Evolutionary conservation across 2,797 vertebrate genomes (phyloP).

Genomic region (Acanthis flammea): DNA sequence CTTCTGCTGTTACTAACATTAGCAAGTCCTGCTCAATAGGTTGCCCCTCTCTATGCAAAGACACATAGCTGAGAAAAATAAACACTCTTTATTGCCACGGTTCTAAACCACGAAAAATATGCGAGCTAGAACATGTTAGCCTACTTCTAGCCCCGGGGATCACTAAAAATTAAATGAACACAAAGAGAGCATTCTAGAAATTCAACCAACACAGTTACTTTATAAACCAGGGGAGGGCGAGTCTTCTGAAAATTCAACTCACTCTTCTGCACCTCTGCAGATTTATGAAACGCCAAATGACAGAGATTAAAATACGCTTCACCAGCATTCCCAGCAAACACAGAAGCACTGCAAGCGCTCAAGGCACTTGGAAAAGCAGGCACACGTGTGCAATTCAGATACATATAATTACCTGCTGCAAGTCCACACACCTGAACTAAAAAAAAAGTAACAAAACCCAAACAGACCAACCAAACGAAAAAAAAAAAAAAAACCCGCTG

Average conservation of each 20-base stretch:
- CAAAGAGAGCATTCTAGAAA: not conserved
- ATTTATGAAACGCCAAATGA: not conserved
- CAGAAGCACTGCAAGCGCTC: not conserved
- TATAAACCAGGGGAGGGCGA: not conserved
- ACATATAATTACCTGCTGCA: not conserved
- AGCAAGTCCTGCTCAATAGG: not conserved
- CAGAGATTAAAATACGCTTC: not conserved
- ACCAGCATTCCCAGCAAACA: not conserved
- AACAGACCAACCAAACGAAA: not conserved
- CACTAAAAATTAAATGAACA: not conserved
- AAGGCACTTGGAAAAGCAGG: not conserved
- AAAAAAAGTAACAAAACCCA: too few species aligned
- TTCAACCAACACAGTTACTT: not conserved
- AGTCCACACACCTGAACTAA: not conserved
- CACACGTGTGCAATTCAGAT: rapidly evolving
- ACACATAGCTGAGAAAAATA: not conserved
- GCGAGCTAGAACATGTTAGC: not conserved
- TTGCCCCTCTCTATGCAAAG: not conserved
- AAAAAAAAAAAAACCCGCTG: rapidly evolving
- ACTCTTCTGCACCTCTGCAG: not conserved
- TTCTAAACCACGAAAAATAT: not conserved
- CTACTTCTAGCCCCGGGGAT: not conserved
- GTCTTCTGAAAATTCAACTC: not conserved
- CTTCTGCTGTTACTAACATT: not conserved
- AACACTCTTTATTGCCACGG: not conserved